Evolutionary conservation across 1,140 invertebrate genomes (phyloP).

Genomic region (Brachionus plicatilis): DNA sequence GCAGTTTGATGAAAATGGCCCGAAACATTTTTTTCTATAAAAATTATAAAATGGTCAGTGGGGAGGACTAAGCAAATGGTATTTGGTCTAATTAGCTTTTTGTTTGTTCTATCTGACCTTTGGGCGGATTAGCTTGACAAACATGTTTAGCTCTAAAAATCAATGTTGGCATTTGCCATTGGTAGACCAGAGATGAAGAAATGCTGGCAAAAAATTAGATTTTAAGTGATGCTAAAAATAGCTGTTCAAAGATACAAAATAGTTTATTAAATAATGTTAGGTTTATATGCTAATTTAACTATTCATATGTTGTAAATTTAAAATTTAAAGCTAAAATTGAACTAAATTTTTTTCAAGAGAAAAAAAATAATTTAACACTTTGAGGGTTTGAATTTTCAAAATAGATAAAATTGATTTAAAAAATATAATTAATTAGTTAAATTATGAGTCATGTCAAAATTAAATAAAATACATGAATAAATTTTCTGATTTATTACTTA

Average conservation of each 20-base stretch:
- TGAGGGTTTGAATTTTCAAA: too few relatives aligned
- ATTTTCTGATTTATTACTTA: too few relatives aligned
- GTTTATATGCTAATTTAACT: background rate
- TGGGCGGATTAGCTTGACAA: background rate
- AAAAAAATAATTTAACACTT: too few relatives aligned
- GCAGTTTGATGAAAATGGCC: slow-evolving; percentile 1
- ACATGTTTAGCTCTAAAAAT: background rate
- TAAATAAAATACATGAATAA: too few relatives aligned
- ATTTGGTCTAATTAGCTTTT: background rate
- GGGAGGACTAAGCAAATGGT: background rate
- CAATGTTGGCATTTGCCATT: background rate
- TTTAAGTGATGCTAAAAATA: background rate
- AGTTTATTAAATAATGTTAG: too few relatives aligned
- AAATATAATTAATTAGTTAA: too few relatives aligned
- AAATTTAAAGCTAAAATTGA: background rate
- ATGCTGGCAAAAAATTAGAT: background rate
- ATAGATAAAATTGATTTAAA: too few relatives aligned
- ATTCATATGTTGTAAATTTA: background rate
- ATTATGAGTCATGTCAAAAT: too few relatives aligned
- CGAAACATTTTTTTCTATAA: slow-evolving; percentile 38
- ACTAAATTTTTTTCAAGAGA: background rate
- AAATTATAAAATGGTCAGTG: background rate
- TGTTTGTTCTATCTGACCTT: background rate
- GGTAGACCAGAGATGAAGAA: background rate
- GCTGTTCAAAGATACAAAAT: background rate